Base-by-base conservation (phyloP, 1,140 invertebrate genomes). In the Drosophila truncata region DNA sequence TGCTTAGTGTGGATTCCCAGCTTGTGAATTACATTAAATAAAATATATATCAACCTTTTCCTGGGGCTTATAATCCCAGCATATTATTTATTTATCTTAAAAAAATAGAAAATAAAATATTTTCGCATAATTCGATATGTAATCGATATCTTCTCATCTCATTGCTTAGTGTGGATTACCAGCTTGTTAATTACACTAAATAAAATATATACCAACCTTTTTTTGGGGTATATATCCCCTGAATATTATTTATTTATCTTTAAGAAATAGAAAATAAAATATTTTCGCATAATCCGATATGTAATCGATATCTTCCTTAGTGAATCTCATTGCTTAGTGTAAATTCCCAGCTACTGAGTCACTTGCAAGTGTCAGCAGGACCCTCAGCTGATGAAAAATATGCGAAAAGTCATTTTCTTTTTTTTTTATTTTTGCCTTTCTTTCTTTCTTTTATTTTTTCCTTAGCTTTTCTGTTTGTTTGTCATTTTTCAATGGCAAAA, bases 401-500 rank as follows among this genome's bases (percentile, higher is more conserved):
- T 55, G 66, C 33, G 47, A 70, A 69, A 44, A 69, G 69, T 33
- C 66, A 71, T 47, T 71, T 71, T 57, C 11, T 39, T 67, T 65
- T 71, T 11, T 49, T 67, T 65, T 11, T 49, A 66, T 65, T 23
- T 29, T 16, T 8, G 18, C 41, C 5, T 14, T 71, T 47, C 44
- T 11, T 41, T 11, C 10, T 41, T 1, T n/a, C 29, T 23, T 25
- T 18, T 54, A 18, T 20, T 54, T 37, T 52, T 37, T n/a, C n/a
- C 27, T 29, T 35, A 23, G 4, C 20, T 27, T 23, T 41, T 50
- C 54, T 72, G 70, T 73, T 73, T 73, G 67, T 73, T 73, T 73
- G 70, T 73, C 70, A 73, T 73, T 73, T 73, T 73, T 73, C 70
- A 73, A 73, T 73, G 70, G 70, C 70, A 73, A 60, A 72, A 39